A percentile compares a stretch with the other conserved stretches of the same genome.
Conservation (phyloP, 2,888 invertebrate species). For the Trachelus troglodyta region DNA sequence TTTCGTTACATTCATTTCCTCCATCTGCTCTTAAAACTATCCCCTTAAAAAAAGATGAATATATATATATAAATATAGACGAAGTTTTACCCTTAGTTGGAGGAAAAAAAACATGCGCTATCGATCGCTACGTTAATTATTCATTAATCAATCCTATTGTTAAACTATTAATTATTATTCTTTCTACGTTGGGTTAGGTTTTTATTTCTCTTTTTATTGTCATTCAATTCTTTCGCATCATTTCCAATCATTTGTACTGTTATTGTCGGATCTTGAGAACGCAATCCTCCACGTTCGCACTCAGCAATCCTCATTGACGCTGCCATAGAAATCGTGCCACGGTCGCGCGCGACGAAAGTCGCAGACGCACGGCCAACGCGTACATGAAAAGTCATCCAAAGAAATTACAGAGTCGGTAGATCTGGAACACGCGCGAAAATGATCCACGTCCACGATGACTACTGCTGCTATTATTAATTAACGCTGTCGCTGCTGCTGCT, state of each 20-base stretch:
- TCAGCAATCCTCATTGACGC: constrained; percentile 41
- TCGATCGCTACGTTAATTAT: constrained; percentile 32
- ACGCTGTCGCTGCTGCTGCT: no score
- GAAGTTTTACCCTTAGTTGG: constrained; percentile 30
- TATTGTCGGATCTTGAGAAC: not conserved
- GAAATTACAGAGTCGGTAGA: not conserved
- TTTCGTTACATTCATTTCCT: constrained; percentile 31
- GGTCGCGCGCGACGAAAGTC: constrained; percentile 8
- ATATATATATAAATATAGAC: not conserved
- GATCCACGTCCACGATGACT: no score
- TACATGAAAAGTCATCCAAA: not conserved
- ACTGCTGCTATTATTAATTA: no score
- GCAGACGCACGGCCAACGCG: not conserved
- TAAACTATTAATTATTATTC: constrained; percentile 39
- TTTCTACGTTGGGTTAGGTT: constrained; percentile 48
- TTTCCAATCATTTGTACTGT: not conserved
- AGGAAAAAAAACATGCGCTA: no score
- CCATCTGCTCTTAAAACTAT: constrained; percentile 12
- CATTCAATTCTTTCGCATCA: constrained; percentile 9
- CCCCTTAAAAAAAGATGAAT: constrained; percentile 21
- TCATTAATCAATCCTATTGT: constrained; percentile 32
- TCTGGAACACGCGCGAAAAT: not conserved
- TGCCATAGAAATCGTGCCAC: constrained; percentile 53
- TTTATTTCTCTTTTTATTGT: constrained; percentile 32
- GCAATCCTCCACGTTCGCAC: not conserved